These are phyloP conservation scores for Eidolon helvum DNA, from an alignment of 2,113 vertebrate species.

Conservation along the genomic window DNA sequence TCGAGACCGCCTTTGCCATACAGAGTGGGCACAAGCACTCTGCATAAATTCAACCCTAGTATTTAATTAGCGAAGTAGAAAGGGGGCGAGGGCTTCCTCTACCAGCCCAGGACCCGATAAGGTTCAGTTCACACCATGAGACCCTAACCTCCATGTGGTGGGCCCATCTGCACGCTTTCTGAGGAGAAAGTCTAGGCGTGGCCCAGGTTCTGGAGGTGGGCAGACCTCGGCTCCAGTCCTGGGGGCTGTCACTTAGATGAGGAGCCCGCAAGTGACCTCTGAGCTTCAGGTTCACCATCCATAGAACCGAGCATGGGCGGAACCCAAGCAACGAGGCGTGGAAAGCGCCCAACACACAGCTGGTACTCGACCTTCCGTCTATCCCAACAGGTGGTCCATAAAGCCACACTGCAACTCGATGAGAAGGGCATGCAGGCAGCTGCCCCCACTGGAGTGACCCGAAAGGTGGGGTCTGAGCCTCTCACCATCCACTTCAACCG, in stretches of 20 bases:
- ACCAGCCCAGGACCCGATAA: background rate
- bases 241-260: background rate
- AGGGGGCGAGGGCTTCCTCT: fast-evolving
- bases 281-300: background rate
- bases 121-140: too few species aligned
- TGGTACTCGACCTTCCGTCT: background rate
- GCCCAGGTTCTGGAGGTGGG: background rate
- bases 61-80: background rate
- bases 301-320: background rate
- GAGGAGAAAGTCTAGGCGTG: too few species aligned
- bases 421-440: conserved; percentile 86
- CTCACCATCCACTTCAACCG: conserved; percentile 75
- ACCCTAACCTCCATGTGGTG: fast-evolving
- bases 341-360: fast-evolving
- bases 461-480: conserved; percentile 69
- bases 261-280: background rate
- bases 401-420: conserved; percentile 87
- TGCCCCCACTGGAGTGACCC: conserved; percentile 57
- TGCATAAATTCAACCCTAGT: fast-evolving
- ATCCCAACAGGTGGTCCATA: conserved; percentile 87
- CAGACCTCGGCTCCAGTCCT: background rate
- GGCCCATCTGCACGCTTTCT: background rate
- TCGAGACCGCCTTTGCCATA: background rate
- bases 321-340: fast-evolving
- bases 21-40: too few species aligned